Percentiles rank a stretch among this genome's conserved stretches.
Conservation (phyloP, 1,140 invertebrate genomes). For the Caenorhabditis brenneri region DNA sequence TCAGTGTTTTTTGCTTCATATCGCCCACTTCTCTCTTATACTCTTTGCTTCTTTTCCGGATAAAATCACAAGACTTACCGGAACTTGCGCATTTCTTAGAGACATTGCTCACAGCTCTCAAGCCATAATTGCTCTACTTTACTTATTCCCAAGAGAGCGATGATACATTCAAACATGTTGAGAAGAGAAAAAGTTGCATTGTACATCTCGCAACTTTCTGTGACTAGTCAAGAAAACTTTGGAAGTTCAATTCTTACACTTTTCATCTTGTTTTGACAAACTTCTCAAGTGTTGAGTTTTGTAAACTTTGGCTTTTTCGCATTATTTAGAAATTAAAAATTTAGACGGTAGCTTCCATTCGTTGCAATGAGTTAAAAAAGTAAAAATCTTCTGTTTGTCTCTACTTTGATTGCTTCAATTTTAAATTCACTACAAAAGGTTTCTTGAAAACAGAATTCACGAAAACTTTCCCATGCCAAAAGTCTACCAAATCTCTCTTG, state of each 20-base stretch:
- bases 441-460: no score
- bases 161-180: slow-evolving; percentile 35
- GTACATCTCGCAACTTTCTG: not conserved
- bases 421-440: no score
- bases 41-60: not conserved
- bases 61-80: slow-evolving; percentile 38
- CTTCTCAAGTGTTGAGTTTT: not conserved
- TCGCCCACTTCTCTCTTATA: not conserved
- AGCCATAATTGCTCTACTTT: slow-evolving; percentile 24
- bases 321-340: no score
- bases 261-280: not conserved
- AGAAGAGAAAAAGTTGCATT: not conserved
- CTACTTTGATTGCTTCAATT: no score
- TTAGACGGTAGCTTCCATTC: no score
- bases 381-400: no score
- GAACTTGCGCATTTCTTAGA: slow-evolving; percentile 30
- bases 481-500: not conserved
- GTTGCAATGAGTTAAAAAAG: no score
- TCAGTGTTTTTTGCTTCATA: not conserved
- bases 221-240: not conserved
- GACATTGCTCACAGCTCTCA: not conserved
- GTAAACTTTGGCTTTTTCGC: no score
- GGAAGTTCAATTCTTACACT: not conserved
- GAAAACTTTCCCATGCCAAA: not conserved
- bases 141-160: not conserved